These are phyloP conservation scores for Riparia riparia DNA, from an alignment of 2,113 vertebrate species.

Conservation along the genomic window DNA sequence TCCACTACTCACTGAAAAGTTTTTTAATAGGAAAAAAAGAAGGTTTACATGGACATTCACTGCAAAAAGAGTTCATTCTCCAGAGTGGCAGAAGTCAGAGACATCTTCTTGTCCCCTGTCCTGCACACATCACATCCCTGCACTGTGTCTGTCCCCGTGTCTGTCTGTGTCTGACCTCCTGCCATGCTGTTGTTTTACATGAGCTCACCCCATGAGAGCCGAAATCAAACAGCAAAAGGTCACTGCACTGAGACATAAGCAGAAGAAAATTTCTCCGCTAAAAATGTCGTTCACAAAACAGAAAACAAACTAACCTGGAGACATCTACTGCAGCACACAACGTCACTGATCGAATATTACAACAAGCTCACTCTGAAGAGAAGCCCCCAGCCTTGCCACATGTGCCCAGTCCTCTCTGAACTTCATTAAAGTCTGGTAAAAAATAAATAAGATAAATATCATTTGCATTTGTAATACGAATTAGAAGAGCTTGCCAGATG, in stretches of 20 bases:
- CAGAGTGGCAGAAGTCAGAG: neutral
- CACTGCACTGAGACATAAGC: neutral
- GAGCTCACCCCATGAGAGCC: neutral
- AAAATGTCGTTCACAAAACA: neutral
- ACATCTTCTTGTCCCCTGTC: neutral
- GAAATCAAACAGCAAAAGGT: neutral
- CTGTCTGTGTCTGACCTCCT: neutral
- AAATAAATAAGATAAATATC: slow-evolving; percentile 44
- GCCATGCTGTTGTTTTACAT: neutral
- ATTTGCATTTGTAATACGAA: slow-evolving; percentile 61
- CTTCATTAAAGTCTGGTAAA: slow-evolving; percentile 32
- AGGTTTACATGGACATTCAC: neutral
- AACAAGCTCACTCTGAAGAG: neutral
- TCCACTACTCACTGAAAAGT: neutral
- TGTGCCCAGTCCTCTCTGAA: neutral
- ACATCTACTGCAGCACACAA: neutral
- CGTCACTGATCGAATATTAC: neutral
- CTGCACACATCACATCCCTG: neutral
- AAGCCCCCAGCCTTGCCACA: neutral
- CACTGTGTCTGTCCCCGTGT: accelerated
- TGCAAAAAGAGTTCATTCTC: neutral
- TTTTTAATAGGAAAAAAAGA: neutral
- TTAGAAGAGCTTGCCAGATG: slow-evolving; percentile 62
- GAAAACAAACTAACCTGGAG: neutral
- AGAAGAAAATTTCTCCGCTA: neutral